Evolutionary conservation across 2,797 vertebrate genomes (phyloP), one percentile per base, ranked within the genome.

Genomic region (Schizopygopsis pylzovi): DNA sequence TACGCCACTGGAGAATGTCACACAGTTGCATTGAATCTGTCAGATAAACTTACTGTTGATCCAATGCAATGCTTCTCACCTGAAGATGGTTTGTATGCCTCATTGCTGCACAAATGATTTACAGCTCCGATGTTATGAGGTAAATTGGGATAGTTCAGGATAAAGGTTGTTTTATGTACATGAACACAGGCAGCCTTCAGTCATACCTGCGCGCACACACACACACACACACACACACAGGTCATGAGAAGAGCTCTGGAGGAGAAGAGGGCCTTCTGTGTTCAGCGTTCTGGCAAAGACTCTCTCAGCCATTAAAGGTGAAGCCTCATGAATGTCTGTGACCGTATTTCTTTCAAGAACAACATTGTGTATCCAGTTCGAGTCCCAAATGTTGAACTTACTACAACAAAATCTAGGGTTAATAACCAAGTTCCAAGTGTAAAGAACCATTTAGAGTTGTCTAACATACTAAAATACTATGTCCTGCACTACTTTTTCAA

Each of bases 171-270:
- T 88, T 81, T 59, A 86, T 83, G 47, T 76, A 49, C 61, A 54
- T 83, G 81, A 79, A 77, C 76, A 89, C 76, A 83, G 68, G 82
- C 83, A 85, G 67, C 70, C 79, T 84, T 75, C 78, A 81, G 78
- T 77, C 70, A 88, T 70, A 85, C 82, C 70, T 67, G 4, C 7
- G 6, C n/a, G n/a, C 63, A n/a, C 56, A 41, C 49, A 13, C 39
- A 79, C 65, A 47, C 25, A 22, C 49, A 43, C 45, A 77, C 33
- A 28, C 12, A 18, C 33, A 56, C 81, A 78, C 11, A 88, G 79
- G 72, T 85, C 79, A 85, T 77, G 73, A 78, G 81, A 82, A 82
- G 87, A 71, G 41, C 52, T 79, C 54, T 79, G 33, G 39, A 68
- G 28, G 59, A 75, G 41, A 80, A 87, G 70, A 70, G 45, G 25